Evolutionary conservation across 2,113 vertebrate species (phyloP).

Genomic region (Myocastor coypus): DNA sequence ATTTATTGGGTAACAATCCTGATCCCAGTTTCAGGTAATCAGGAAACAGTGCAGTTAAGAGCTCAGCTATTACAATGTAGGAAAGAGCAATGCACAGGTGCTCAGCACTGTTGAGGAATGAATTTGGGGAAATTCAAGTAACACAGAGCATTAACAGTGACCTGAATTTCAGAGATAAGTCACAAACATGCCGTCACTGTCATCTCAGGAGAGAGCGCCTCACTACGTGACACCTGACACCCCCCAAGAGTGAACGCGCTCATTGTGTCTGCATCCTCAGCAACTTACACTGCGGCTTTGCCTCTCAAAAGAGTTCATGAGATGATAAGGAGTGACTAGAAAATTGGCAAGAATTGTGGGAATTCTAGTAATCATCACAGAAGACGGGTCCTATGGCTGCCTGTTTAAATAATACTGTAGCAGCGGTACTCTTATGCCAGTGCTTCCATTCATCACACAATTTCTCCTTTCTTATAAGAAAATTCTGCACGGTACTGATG

Average conservation of each 20-base stretch:
- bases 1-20: conserved; percentile 87
- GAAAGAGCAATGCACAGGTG: conserved; percentile 71
- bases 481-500: background rate
- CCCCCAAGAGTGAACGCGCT: background rate
- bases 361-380: conserved; percentile 38
- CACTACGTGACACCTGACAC: background rate
- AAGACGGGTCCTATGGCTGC: conserved; percentile 21
- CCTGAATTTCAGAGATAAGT: conserved; percentile 64
- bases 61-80: conserved; percentile 76
- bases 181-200: conserved; percentile 42
- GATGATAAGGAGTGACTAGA: conserved; percentile 49
- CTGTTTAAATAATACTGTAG: background rate
- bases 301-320: conserved; percentile 61
- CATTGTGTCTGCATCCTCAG: background rate
- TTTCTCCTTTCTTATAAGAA: background rate
- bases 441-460: background rate
- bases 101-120: conserved; percentile 70
- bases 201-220: background rate
- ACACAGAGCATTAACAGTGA: conserved; percentile 49
- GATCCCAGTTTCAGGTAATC: conserved; percentile 83
- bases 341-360: conserved; percentile 57
- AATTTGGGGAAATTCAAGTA: conserved; percentile 65
- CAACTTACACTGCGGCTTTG: background rate
- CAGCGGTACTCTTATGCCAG: background rate
- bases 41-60: conserved; percentile 82